These are phyloP conservation scores for Ophthalmolycus amberensis DNA, from an alignment of 2,113 vertebrate genomes.

Conservation along the genomic window DNA sequence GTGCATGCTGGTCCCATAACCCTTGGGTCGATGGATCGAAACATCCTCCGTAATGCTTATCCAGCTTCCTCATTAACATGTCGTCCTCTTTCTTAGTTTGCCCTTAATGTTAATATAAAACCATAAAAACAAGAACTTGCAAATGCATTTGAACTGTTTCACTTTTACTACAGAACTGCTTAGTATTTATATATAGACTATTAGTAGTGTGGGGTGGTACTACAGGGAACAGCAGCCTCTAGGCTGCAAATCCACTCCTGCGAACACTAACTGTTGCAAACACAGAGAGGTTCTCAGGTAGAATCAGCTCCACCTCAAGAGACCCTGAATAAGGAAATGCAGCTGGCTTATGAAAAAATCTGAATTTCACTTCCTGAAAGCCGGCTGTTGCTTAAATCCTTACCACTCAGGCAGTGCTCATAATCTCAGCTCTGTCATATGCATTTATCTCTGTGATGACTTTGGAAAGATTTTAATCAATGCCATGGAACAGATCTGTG, in stretches of 20 bases:
- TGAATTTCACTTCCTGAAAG: constrained; percentile 5
- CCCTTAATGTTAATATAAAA: constrained; percentile 7
- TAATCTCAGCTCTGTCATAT: constrained; percentile 18
- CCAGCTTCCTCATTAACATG: background rate
- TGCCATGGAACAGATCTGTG: background rate
- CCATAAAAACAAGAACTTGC: background rate
- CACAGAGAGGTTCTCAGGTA: background rate
- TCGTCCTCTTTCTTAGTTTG: background rate
- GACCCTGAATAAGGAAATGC: background rate
- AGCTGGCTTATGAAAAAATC: constrained; percentile 23
- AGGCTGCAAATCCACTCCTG: constrained; percentile 6
- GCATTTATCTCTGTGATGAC: constrained; percentile 30
- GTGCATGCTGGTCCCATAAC: constrained; percentile 6
- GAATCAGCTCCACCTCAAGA: background rate
- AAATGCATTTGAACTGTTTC: background rate
- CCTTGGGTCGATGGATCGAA: constrained; percentile 10
- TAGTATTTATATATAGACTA: background rate
- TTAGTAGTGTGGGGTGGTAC: background rate
- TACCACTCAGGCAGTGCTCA: constrained; percentile 19
- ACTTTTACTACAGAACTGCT: background rate
- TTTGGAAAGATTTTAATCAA: constrained; percentile 28
- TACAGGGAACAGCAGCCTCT: background rate
- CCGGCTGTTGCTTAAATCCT: constrained; percentile 6
- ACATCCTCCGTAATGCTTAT: constrained; percentile 8
- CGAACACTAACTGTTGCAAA: constrained; percentile 4